Evolutionary conservation across 2,113 vertebrate species (phyloP), one percentile per base, ranked within the genome.

Genomic region (Illadopsis cleaveri): DNA sequence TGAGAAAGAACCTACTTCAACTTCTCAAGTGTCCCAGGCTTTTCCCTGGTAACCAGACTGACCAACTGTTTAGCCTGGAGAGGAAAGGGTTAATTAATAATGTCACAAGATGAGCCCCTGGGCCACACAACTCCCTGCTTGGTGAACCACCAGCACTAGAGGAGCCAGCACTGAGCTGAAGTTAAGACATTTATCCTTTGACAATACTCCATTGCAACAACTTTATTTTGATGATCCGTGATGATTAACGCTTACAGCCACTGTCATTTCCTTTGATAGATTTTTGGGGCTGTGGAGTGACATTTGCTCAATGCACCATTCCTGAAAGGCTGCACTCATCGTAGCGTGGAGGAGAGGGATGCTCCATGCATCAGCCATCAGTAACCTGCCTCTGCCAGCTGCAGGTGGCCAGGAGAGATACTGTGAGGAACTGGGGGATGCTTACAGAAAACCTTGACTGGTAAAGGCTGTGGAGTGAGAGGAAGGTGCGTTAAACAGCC

Each of bases 161-260:
- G 5, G 53, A 44, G 53, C 28, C 42, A 45, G 53, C 54, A n/a
- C 44, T 11, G 30, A 84, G 79, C 42, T 17, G 40, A 69, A 92
- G 92, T 56, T 8, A 27, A 93, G 90, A 66, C 80, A 51, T 68
- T 94, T 77, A 65, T 88, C 92, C 90, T 66, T 37, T 85, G 82
- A 87, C 95, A 94, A 82, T 20, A 27, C 76, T 82, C 62, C 58
- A 7, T 15, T 88, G 75, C 75, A 88, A 87, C 81, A 90, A 89
- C 93, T 96, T 96, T 64, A 96, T 96, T 96, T 78, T 89, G 89
- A 94, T 87, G 83, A 76, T 87, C 53, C 15, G 0, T 6, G 75
- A 90, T 96, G 95, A 97, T 95, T 95, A 94, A 95, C 95, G 96
- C 93, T 95, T 83, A 94, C 89, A 94, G 95, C 38, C 6, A 2